Percentiles rank a stretch among this genome's conserved stretches.
These are phyloP conservation scores for Brachionus paranguensis DNA, from an alignment of 1,140 invertebrate genomes.

Conservation along the genomic window DNA sequence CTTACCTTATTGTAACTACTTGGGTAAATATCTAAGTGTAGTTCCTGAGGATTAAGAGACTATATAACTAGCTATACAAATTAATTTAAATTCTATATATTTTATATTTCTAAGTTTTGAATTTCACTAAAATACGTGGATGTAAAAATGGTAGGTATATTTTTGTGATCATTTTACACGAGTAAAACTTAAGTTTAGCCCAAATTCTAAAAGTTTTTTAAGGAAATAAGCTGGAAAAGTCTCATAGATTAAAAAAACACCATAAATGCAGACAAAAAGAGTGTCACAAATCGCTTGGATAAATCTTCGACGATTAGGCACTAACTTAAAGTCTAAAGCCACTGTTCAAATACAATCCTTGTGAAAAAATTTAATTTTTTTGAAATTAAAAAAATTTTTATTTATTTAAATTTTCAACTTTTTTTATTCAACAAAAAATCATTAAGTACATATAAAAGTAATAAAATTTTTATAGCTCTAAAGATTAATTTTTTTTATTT, in stretches of 20 bases:
- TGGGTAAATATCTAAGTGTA: neutral
- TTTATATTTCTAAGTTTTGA: neutral
- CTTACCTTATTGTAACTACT: neutral
- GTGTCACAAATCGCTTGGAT: too few species aligned
- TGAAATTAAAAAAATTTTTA: neutral
- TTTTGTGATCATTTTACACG: neutral
- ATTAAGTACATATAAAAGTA: neutral
- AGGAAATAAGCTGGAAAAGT: too few species aligned
- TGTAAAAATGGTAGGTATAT: slow-evolving; percentile 22
- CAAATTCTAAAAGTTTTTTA: neutral
- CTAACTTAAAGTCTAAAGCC: too few species aligned
- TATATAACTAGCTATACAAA: neutral
- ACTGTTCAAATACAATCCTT: too few species aligned
- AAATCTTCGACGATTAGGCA: too few species aligned
- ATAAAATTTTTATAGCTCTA: neutral
- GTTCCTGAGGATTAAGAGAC: slow-evolving; percentile 7
- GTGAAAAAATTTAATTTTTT: neutral
- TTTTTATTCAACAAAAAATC: too few species aligned
- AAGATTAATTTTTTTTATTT: neutral
- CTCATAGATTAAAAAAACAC: too few species aligned
- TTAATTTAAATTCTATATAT: neutral
- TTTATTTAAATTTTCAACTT: neutral
- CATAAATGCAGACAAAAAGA: too few species aligned
- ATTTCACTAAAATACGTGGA: neutral
- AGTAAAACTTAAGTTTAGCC: neutral